Evolutionary conservation across 2,113 vertebrate genomes (phyloP).

Genomic region (Chaetorhynchus papuensis): DNA sequence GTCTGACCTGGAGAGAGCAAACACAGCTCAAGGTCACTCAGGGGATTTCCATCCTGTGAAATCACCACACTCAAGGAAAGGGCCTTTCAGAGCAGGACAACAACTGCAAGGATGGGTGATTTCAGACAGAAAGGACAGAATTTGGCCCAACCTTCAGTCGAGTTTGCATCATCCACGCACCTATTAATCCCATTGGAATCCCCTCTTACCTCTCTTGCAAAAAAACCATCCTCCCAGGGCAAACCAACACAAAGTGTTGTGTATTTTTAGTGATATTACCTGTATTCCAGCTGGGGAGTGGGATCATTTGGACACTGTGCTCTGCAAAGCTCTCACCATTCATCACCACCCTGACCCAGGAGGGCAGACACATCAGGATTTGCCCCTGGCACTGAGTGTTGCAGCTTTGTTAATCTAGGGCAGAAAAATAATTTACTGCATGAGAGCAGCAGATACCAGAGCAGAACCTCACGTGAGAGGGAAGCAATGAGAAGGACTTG

Average conservation of each 20-base stretch:
- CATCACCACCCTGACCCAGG: background rate
- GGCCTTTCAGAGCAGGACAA: background rate
- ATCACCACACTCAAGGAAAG: background rate
- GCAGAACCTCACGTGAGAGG: background rate
- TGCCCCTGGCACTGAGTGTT: background rate
- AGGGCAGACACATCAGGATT: background rate
- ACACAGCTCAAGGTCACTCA: background rate
- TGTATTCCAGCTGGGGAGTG: background rate
- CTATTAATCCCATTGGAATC: background rate
- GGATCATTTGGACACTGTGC: background rate
- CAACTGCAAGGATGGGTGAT: background rate
- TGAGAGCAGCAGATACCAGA: background rate
- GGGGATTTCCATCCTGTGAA: background rate
- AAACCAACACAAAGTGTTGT: background rate
- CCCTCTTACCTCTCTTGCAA: background rate
- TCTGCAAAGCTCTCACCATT: slow-evolving; percentile 20
- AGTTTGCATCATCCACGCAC: background rate
- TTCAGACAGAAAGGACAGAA: background rate
- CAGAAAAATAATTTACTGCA: slow-evolving; percentile 25
- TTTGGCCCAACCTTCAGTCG: background rate
- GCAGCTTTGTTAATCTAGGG: background rate
- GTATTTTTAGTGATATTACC: background rate
- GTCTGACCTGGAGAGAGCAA: background rate
- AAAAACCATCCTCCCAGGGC: background rate
- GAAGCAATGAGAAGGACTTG: background rate